A percentile compares a stretch with the other conserved stretches of the same genome.
Conservation (phyloP, 2,888 invertebrate species). For the Sylvicola cinctus region DNA sequence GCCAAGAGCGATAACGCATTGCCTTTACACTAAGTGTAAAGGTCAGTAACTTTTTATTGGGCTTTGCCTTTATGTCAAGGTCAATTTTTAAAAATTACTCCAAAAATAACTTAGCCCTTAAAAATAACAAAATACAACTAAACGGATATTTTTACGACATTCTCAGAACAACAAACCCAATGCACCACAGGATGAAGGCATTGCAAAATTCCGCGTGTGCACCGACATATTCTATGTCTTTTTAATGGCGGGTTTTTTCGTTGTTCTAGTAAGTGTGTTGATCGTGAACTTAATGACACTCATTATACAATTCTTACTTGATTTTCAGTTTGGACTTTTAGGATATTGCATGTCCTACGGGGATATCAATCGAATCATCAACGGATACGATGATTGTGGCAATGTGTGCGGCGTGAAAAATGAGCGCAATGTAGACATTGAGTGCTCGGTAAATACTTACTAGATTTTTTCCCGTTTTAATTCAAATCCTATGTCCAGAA, state of each 20-base stretch:
- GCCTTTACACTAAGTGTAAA: too few species aligned
- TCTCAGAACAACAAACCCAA: too few species aligned
- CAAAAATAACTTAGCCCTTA: too few species aligned
- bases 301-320: neutral
- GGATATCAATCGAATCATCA: slow-evolving; percentile 33
- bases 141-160: too few species aligned
- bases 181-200: neutral
- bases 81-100: too few species aligned
- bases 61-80: too few species aligned
- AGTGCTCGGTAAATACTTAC: slow-evolving; percentile 23
- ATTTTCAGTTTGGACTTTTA: slow-evolving; percentile 18
- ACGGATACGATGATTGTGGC: slow-evolving; percentile 42
- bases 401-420: slow-evolving; percentile 34
- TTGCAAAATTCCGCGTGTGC: neutral
- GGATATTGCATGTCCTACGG: slow-evolving; percentile 29
- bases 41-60: too few species aligned
- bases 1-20: too few species aligned
- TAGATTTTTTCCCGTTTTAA: too few species aligned
- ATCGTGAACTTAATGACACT: too few species aligned
- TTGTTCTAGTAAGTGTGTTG: slow-evolving; percentile 2
- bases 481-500: too few species aligned
- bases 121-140: too few species aligned
- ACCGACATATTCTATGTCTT: slow-evolving; percentile 2
- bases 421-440: slow-evolving; percentile 4
- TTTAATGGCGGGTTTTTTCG: neutral